Percentiles rank a stretch among this genome's conserved stretches.
Evolutionary conservation across 2,113 vertebrate species (phyloP).

Genomic region (Steatornis caripensis): DNA sequence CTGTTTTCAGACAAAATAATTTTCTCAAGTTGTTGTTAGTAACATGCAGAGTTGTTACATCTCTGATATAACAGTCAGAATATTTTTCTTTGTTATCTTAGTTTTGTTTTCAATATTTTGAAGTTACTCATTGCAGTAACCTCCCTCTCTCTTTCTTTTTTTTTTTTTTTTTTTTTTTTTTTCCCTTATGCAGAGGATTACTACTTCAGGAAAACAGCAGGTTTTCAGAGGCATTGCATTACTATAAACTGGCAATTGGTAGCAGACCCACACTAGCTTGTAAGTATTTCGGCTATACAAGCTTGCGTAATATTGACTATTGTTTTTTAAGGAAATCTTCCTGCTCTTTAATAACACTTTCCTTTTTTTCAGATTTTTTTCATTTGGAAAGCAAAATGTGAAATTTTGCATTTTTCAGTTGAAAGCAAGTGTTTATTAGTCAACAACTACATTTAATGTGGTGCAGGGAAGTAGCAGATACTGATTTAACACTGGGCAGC

Average conservation of each 20-base stretch:
- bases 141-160: neutral
- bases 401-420: neutral
- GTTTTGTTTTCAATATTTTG: neutral
- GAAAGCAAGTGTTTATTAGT: neutral
- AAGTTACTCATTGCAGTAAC: neutral
- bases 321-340: neutral
- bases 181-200: constrained; percentile 81
- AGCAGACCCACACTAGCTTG: constrained; percentile 97
- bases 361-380: neutral
- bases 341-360: neutral
- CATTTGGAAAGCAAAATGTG: neutral
- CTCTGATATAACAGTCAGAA: neutral
- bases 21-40: neutral
- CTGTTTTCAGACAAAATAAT: neutral
- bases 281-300: constrained; percentile 78
- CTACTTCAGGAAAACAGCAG: constrained; percentile 97
- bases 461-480: neutral
- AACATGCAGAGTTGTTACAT: neutral
- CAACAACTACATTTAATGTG: neutral
- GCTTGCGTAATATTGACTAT: neutral
- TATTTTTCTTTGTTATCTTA: neutral
- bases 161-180: neutral
- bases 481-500: neutral
- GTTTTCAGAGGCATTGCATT: constrained; percentile 93
- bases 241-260: constrained; percentile 96